A percentile compares a stretch with the other conserved stretches of the same genome.
Evolutionary conservation across 2,797 vertebrate genomes (phyloP).

Genomic region (Okamejei kenojei): DNA sequence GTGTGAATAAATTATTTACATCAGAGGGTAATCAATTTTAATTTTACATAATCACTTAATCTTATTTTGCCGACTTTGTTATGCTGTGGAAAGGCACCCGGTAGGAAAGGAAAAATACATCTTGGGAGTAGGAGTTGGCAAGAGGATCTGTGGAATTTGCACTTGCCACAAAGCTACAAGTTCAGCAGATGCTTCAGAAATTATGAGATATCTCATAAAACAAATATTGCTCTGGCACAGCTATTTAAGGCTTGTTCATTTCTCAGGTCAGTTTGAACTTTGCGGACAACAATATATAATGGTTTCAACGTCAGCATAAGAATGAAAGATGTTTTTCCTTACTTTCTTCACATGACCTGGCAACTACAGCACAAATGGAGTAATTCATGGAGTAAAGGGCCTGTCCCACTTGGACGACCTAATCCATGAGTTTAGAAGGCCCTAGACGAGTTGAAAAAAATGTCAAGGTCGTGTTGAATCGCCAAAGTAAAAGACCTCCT

Average conservation of each 20-base stretch:
- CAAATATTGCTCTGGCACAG: background rate
- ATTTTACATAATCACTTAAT: background rate
- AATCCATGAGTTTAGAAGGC: no score
- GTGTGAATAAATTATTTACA: background rate
- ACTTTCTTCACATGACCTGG: background rate
- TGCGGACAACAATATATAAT: background rate
- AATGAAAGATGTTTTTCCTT: background rate
- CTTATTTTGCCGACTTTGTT: background rate
- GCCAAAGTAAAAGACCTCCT: no score
- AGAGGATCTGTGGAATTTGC: background rate
- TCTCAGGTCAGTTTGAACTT: background rate
- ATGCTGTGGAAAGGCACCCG: background rate
- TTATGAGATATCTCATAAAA: background rate
- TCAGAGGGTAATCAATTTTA: background rate
- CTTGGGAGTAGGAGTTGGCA: background rate
- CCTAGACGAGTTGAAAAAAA: no score
- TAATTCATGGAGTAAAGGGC: background rate
- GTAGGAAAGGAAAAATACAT: background rate
- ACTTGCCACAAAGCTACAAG: background rate
- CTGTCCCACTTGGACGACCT: no score
- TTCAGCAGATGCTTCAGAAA: background rate
- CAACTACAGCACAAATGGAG: background rate
- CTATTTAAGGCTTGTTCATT: background rate
- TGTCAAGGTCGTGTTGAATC: no score
- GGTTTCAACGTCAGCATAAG: background rate